These are phyloP conservation scores for Cylas formicarius DNA, from an alignment of 1,140 invertebrate genomes.

Conservation along the genomic window DNA sequence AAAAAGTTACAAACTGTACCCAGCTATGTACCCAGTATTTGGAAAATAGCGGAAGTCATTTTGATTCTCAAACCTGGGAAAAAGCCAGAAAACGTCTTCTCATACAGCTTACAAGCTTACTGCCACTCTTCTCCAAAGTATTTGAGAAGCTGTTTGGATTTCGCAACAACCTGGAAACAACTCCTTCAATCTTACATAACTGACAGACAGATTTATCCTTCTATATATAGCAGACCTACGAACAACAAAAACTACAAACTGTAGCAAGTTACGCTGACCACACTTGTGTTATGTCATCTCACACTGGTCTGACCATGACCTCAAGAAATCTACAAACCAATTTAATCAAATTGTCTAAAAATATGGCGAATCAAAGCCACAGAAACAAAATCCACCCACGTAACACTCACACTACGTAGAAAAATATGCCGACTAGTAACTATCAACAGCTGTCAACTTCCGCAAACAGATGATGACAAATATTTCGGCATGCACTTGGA, in stretches of 20 bases:
- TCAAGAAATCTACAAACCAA: no score
- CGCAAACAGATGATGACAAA: constrained; percentile 8
- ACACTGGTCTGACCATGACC: no score
- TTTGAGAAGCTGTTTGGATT: constrained; percentile 14
- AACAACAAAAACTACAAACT: no score
- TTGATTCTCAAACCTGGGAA: background rate
- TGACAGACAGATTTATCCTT: background rate
- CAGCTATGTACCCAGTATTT: background rate
- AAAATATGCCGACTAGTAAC: constrained; percentile 10
- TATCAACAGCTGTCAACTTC: constrained; percentile 19
- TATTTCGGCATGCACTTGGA: constrained; percentile 23
- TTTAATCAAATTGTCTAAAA: no score
- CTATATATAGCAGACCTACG: no score
- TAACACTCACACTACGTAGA: no score
- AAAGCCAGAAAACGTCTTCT: background rate
- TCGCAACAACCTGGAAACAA: constrained; percentile 23
- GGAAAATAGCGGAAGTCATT: background rate
- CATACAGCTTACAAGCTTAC: background rate
- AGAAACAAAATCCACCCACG: no score
- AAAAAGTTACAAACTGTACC: background rate
- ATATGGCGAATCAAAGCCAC: no score
- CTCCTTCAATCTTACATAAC: background rate
- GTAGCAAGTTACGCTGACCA: no score
- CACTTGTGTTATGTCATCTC: no score
- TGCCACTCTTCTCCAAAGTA: constrained; percentile 1